phyloP scores from a whole-genome alignment of 2,113 vertebrate species.

The Poeciliopsis prolifica region DNA sequence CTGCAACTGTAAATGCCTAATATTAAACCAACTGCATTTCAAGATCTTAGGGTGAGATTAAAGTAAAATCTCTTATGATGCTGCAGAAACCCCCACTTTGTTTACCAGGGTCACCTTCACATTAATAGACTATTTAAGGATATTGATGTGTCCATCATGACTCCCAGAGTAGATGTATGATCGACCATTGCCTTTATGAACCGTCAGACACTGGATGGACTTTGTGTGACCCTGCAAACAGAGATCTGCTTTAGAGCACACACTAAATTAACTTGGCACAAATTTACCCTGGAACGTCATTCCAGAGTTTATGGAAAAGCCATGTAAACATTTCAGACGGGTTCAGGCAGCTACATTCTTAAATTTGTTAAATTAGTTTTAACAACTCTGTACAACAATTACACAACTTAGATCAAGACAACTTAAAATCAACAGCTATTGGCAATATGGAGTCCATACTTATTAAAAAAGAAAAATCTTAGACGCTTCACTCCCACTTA shows the following conservation, averaged over 20 bases:
- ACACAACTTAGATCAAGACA: background rate
- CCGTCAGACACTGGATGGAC: constrained; percentile 92
- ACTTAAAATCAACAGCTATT: background rate
- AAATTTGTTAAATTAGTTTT: background rate
- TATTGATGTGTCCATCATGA: constrained; percentile 98
- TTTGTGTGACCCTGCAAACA: constrained; percentile 92
- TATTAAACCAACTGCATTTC: no score
- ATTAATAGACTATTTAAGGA: constrained; percentile 80
- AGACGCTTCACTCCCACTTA: background rate
- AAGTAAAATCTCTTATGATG: background rate
- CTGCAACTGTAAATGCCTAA: background rate
- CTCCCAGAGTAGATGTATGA: constrained; percentile 93
- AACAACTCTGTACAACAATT: background rate
- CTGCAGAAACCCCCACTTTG: background rate
- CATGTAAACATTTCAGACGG: background rate
- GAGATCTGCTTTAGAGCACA: constrained; percentile 6
- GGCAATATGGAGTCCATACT: background rate
- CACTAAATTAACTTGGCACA: background rate
- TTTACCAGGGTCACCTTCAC: background rate
- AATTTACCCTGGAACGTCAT: background rate
- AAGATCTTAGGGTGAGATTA: background rate
- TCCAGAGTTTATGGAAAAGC: background rate
- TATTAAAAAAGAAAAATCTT: no score
- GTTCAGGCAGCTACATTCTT: background rate
- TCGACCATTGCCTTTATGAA: constrained; percentile 85